Conservation (phyloP, 2,888 invertebrate genomes). For the Xestia sexstrigata region DNA sequence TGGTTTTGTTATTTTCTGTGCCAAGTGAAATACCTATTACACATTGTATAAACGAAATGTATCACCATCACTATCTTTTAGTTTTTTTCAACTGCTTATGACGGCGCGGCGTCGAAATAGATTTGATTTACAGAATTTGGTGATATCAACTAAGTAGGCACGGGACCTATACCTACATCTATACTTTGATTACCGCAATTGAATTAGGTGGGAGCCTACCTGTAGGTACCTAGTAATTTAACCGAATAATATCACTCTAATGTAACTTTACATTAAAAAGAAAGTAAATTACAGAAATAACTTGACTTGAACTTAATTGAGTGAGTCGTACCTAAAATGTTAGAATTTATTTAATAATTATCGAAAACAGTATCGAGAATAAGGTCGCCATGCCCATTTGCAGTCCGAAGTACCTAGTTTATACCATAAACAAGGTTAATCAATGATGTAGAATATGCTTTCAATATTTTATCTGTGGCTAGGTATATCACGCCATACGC, state of each 20-base stretch:
- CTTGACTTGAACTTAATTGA: neutral
- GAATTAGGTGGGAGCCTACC: neutral
- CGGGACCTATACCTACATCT: no score
- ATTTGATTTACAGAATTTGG: neutral
- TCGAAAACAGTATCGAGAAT: conserved; percentile 1
- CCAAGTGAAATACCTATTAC: neutral
- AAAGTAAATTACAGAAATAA: neutral
- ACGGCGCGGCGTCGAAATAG: neutral
- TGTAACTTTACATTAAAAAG: neutral
- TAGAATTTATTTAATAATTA: conserved; percentile 21
- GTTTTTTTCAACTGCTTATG: neutral
- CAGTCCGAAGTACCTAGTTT: neutral
- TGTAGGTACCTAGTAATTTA: no score
- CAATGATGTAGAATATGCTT: conserved; percentile 21
- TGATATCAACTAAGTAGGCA: neutral
- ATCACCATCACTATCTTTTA: neutral
- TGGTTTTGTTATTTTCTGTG: conserved; percentile 12
- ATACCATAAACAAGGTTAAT: conserved; percentile 12
- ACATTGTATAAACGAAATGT: neutral
- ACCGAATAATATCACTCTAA: neutral
- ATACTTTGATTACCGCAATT: neutral
- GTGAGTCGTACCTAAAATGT: conserved; percentile 10
- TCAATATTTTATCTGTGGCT: conserved; percentile 2
- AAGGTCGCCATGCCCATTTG: conserved; percentile 16
- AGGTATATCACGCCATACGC: conserved; percentile 10